Evolutionary conservation across 1,140 invertebrate species (phyloP).

Genomic region (Trypoxylus dichotomus): DNA sequence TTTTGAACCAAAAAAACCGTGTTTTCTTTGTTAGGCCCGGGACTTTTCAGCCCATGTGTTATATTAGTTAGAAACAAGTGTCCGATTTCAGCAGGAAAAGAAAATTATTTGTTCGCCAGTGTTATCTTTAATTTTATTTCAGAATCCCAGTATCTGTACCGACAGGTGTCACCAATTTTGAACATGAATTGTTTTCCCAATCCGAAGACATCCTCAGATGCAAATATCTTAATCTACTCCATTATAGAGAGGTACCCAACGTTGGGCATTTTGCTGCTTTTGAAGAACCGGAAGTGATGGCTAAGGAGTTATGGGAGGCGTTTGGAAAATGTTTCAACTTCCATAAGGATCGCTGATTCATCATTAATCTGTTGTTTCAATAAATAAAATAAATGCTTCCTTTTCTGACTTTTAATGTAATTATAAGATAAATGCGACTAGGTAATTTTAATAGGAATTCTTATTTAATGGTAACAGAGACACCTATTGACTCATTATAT

Average conservation of each 20-base stretch:
- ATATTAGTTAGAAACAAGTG: too few relatives aligned
- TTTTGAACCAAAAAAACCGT: too few relatives aligned
- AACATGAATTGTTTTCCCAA: conserved; percentile 12
- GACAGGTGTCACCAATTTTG: conserved; percentile 9
- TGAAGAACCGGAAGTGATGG: conserved; percentile 25
- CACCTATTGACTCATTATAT: too few relatives aligned
- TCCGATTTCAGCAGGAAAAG: too few relatives aligned
- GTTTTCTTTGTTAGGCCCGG: too few relatives aligned
- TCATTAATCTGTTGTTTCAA: neutral
- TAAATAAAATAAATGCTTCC: conserved; percentile 4
- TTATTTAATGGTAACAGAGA: too few relatives aligned
- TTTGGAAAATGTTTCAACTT: conserved; percentile 24
- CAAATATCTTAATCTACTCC: conserved; percentile 27
- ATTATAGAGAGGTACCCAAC: conserved; percentile 1
- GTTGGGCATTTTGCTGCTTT: conserved; percentile 34
- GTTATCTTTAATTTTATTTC: neutral
- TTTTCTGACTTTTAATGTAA: too few relatives aligned
- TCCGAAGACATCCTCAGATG: conserved; percentile 3
- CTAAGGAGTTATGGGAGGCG: conserved; percentile 27
- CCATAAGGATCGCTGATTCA: neutral
- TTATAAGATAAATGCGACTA: too few relatives aligned
- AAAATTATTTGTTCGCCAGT: too few relatives aligned
- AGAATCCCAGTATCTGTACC: conserved; percentile 22
- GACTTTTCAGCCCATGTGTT: too few relatives aligned
- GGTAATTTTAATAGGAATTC: too few relatives aligned